Percentiles rank a stretch among this genome's conserved stretches.
phyloP scores from a whole-genome alignment of 2,888 invertebrate genomes.

The Andrena trimmerana region DNA sequence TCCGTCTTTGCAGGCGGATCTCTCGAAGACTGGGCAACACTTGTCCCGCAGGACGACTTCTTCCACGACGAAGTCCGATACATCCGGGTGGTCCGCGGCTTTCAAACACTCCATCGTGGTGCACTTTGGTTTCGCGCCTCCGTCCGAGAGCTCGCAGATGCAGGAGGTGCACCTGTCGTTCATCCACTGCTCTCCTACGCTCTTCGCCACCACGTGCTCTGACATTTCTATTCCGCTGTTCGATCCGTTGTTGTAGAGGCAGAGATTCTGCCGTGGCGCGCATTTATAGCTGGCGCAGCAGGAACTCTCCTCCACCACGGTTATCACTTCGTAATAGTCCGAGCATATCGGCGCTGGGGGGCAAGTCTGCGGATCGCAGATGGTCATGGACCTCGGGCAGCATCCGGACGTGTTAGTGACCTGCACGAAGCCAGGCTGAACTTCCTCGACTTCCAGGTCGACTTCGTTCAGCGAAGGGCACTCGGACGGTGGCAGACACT shows the following conservation, averaged over 20 bases:
- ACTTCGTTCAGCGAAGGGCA: conserved; percentile 86
- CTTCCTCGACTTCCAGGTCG: conserved; percentile 84
- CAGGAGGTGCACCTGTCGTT: conserved; percentile 91
- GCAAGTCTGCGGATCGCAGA: conserved; percentile 89
- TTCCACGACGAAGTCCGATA: conserved; percentile 87
- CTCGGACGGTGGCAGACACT: conserved; percentile 90
- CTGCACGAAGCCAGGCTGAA: conserved; percentile 89
- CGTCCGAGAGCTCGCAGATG: conserved; percentile 85
- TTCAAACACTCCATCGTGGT: conserved; percentile 86
- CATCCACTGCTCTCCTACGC: conserved; percentile 87
- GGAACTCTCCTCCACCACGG: conserved; percentile 78
- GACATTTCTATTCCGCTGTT: conserved; percentile 80
- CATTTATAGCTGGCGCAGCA: conserved; percentile 91
- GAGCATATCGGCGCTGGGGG: conserved; percentile 88
- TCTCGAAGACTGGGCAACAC: conserved; percentile 88
- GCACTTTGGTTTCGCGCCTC: conserved; percentile 85
- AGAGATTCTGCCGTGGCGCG: conserved; percentile 88
- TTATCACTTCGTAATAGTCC: conserved; percentile 86
- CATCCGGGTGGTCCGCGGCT: conserved; percentile 84
- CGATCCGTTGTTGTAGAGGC: conserved; percentile 87
- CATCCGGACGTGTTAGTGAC: conserved; percentile 89
- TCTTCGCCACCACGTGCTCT: conserved; percentile 54
- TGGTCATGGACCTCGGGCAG: conserved; percentile 88
- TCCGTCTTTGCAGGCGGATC: conserved; percentile 87
- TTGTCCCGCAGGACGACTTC: conserved; percentile 86